A percentile compares a stretch with the other conserved stretches of the same genome.
Evolutionary conservation across 2,797 vertebrate species (phyloP).

Genomic region (Sebastes kiyomatsui): DNA sequence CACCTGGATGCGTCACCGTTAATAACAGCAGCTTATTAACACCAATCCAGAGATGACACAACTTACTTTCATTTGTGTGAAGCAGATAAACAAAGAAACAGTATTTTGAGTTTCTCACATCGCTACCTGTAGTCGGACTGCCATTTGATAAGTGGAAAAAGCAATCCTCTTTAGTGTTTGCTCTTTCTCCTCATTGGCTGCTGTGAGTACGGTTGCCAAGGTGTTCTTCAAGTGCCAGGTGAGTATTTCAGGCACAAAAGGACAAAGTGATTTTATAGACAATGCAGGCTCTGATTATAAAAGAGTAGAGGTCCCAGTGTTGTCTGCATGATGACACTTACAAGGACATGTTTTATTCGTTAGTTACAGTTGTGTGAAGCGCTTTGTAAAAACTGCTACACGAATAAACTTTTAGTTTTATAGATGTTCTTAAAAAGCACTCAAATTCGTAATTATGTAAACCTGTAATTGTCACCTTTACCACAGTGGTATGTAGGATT

Average conservation of each 20-base stretch:
- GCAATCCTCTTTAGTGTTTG: constrained; percentile 38
- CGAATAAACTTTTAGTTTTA: neutral
- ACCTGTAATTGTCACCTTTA: too few relatives aligned
- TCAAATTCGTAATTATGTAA: neutral
- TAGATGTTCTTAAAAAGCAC: neutral
- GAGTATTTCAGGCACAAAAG: constrained; percentile 45
- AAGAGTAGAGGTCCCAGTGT: neutral
- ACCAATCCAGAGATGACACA: neutral
- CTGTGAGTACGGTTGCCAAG: constrained; percentile 46
- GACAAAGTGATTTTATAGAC: constrained; percentile 28
- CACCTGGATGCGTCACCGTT: neutral
- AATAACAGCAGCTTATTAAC: constrained; percentile 12
- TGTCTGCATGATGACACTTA: neutral
- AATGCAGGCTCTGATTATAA: neutral
- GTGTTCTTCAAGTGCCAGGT: constrained; percentile 36
- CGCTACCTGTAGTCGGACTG: neutral
- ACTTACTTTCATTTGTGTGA: neutral
- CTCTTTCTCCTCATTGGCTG: constrained; percentile 27
- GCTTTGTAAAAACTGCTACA: neutral
- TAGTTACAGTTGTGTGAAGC: neutral
- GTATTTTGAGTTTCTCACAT: neutral
- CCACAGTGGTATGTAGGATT: neutral
- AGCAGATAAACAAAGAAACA: neutral
- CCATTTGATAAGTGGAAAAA: constrained; percentile 37
- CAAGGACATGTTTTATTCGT: neutral